phyloP scores from a whole-genome alignment of 2,113 vertebrate species.

The Datnioides undecimradiatus region DNA sequence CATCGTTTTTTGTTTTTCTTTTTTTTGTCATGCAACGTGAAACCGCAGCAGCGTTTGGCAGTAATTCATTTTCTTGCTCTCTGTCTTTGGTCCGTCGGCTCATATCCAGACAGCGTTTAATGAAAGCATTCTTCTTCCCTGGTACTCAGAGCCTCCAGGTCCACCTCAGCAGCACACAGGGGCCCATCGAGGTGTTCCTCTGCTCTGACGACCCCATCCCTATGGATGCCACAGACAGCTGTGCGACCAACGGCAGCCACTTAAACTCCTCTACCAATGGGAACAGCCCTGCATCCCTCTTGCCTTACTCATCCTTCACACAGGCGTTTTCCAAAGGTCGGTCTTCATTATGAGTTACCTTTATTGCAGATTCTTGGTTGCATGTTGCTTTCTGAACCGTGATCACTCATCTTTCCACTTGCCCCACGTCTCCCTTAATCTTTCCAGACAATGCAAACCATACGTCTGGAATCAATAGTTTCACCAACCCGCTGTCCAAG shows the following conservation, averaged over 20 bases:
- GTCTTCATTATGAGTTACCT: background rate
- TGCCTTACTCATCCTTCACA: slow-evolving; percentile 5
- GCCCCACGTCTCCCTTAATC: slow-evolving; percentile 4
- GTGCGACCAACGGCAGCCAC: slow-evolving; percentile 78
- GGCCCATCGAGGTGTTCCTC: slow-evolving; percentile 94
- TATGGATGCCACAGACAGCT: slow-evolving; percentile 80
- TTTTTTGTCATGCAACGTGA: background rate
- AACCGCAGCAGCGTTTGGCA: background rate
- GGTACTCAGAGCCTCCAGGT: slow-evolving; percentile 89
- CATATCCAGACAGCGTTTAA: background rate
- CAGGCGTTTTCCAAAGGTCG: slow-evolving; percentile 70
- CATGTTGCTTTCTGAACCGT: background rate
- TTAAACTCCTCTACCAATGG: background rate
- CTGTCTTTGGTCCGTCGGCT: background rate
- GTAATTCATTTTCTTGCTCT: no score
- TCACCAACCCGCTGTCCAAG: slow-evolving; percentile 6
- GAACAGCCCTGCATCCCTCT: background rate
- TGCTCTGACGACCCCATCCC: slow-evolving; percentile 89
- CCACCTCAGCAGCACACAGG: slow-evolving; percentile 92
- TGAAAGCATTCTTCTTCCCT: background rate
- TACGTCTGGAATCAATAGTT: slow-evolving; percentile 7
- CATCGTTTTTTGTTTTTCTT: no score
- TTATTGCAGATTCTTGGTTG: background rate
- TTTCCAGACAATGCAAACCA: slow-evolving; percentile 54
- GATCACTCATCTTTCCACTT: background rate